These are phyloP conservation scores for Dipus sagitta DNA, from an alignment of 2,797 vertebrate species.

Conservation along the genomic window DNA sequence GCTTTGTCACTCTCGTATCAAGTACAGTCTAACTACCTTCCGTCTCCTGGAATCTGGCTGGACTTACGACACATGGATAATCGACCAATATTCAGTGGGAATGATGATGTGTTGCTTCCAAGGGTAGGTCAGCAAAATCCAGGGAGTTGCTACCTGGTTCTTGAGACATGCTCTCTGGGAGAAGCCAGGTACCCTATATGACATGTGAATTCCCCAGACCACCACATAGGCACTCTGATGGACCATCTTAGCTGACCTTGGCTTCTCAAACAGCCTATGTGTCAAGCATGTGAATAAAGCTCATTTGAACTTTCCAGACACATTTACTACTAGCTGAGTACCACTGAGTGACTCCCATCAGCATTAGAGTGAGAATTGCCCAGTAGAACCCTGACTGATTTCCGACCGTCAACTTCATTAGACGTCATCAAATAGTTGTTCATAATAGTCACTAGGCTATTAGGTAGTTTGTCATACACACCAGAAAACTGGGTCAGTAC, in stretches of 20 bases:
- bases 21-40: not conserved
- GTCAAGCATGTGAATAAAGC: not conserved
- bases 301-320: not conserved
- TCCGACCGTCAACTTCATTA: conserved; percentile 4
- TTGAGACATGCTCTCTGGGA: not conserved
- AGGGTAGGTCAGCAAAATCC: not conserved
- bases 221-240: not conserved
- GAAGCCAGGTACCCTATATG: not conserved
- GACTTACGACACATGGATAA: not conserved
- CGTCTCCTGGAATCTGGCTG: not conserved
- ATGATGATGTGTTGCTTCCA: not conserved
- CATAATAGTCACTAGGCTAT: not conserved
- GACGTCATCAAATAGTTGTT: not conserved
- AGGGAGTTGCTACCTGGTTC: not conserved
- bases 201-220: not conserved
- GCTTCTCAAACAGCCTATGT: not conserved
- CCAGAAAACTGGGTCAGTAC: not conserved
- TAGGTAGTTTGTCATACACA: not conserved
- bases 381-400: not conserved
- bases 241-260: not conserved
- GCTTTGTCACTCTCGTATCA: not conserved
- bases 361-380: not conserved
- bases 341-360: not conserved
- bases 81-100: not conserved
- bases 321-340: not conserved